Evolutionary conservation across 2,113 vertebrate species (phyloP).

Genomic region (Apodemus speciosus): DNA sequence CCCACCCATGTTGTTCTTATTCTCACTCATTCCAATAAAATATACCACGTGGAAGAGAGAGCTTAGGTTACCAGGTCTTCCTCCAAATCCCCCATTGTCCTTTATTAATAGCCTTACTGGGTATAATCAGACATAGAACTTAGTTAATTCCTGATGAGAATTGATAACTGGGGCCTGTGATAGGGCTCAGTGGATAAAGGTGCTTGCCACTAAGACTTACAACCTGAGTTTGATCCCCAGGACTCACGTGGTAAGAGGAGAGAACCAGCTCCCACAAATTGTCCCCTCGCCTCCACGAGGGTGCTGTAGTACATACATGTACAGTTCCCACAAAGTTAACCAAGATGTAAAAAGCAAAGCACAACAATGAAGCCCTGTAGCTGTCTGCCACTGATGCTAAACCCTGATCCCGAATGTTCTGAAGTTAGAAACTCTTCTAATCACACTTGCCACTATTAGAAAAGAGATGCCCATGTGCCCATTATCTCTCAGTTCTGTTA

Average conservation of each 20-base stretch:
- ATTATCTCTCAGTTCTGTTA: conserved; percentile 12
- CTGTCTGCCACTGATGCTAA: not conserved
- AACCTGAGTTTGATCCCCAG: not conserved
- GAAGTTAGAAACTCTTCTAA: not conserved
- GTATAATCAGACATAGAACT: not conserved
- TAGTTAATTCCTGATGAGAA: not conserved
- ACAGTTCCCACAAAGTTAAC: not conserved
- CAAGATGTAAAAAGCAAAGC: no score
- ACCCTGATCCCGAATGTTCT: conserved; percentile 13
- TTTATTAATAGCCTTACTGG: not conserved
- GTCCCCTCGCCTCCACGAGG: not conserved
- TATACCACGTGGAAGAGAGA: conserved; percentile 36
- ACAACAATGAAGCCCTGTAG: not conserved
- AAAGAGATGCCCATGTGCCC: not conserved
- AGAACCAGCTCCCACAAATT: not conserved
- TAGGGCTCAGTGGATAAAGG: not conserved
- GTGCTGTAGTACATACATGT: not conserved
- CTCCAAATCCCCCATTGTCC: not conserved
- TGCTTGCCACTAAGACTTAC: not conserved
- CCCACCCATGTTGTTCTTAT: conserved; percentile 32
- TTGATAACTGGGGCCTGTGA: not conserved
- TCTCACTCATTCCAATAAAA: conserved; percentile 50
- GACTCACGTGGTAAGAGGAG: not conserved
- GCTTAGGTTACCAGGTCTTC: not conserved
- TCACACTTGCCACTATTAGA: conserved; percentile 36